phyloP scores from a whole-genome alignment of 2,113 vertebrate species.

The Eleginops maclovinus region DNA sequence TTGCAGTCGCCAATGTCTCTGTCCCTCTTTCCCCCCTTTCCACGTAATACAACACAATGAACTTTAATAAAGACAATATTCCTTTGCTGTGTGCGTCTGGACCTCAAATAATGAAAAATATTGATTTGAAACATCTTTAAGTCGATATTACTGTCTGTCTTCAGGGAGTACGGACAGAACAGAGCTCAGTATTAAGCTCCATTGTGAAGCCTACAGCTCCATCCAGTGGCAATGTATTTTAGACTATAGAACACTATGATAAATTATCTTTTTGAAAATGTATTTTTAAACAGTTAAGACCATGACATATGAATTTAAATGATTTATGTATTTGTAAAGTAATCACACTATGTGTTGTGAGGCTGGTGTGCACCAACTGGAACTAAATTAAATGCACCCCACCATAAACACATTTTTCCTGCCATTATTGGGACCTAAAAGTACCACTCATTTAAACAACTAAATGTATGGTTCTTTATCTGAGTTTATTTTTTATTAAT shows the following conservation, averaged over 20 bases:
- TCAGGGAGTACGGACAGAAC: conserved; percentile 52
- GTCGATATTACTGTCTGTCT: conserved; percentile 78
- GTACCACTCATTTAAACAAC: background rate
- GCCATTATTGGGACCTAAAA: background rate
- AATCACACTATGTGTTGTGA: background rate
- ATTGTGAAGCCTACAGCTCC: conserved; percentile 64
- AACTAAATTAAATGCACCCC: background rate
- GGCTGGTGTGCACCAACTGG: background rate
- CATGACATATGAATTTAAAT: no score
- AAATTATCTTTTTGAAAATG: background rate
- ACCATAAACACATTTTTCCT: background rate
- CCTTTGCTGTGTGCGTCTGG: conserved; percentile 74
- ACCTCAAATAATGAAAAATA: conserved; percentile 86
- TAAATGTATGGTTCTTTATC: background rate
- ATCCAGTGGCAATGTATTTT: no score
- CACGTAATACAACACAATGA: conserved; percentile 71
- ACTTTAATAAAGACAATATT: conserved; percentile 86
- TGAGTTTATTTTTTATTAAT: conserved; percentile 16
- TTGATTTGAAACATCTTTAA: conserved; percentile 78
- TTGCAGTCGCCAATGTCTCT: conserved; percentile 46
- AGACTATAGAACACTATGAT: no score
- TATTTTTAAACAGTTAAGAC: background rate
- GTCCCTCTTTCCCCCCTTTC: conserved; percentile 4
- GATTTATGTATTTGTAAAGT: background rate
- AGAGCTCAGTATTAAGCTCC: background rate